A percentile compares a stretch with the other conserved stretches of the same genome.
Evolutionary conservation across 2,888 invertebrate genomes (phyloP).

Genomic region (Philhelius pedissequus): DNA sequence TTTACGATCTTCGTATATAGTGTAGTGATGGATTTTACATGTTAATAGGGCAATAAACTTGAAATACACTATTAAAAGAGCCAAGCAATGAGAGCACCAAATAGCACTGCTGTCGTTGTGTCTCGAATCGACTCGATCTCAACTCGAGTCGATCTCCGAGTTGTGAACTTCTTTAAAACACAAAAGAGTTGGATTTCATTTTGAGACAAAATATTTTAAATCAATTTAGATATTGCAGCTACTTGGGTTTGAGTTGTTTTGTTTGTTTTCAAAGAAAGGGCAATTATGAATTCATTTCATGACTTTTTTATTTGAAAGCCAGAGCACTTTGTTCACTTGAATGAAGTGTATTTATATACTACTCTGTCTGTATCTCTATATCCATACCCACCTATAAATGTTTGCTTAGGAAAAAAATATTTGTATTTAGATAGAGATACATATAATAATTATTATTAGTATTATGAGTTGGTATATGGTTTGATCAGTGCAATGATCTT

Average conservation of each 20-base stretch:
- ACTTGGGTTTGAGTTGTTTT: not conserved
- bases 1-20: not conserved
- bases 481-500: conserved; percentile 2
- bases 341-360: not conserved
- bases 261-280: not conserved
- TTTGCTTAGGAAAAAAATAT: not conserved
- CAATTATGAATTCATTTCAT: conserved; percentile 8
- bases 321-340: conserved; percentile 16
- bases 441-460: not conserved
- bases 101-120: not conserved
- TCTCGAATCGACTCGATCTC: too few relatives aligned
- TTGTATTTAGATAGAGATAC: not conserved
- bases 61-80: not conserved
- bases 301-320: conserved; percentile 3
- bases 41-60: conserved; percentile 64
- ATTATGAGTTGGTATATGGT: not conserved
- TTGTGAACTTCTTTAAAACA: not conserved
- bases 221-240: conserved; percentile 13
- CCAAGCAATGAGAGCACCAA: not conserved
- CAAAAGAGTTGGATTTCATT: not conserved
- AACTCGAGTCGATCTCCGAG: not conserved
- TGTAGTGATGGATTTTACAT: conserved; percentile 58
- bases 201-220: conserved; percentile 21
- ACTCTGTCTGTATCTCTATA: not conserved
- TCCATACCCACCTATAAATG: not conserved